phyloP scores from a whole-genome alignment of 2,888 invertebrate species.

The Cryptops parisi region DNA sequence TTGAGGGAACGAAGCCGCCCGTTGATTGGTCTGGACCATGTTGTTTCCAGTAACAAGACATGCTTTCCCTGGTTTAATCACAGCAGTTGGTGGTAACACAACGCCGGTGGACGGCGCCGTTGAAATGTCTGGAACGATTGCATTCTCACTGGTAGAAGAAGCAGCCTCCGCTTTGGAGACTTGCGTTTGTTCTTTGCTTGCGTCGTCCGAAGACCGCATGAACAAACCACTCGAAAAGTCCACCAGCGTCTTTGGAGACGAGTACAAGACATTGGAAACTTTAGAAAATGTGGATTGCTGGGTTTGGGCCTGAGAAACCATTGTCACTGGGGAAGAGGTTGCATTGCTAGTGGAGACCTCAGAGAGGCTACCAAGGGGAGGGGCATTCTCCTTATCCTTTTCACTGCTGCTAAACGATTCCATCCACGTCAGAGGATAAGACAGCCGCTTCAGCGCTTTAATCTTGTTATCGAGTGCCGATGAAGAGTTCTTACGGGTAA shows the following conservation, averaged over 20 bases:
- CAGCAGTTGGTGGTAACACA: not conserved
- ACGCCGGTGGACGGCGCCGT: not conserved
- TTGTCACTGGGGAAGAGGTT: slow-evolving; percentile 43
- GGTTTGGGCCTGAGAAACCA: not conserved
- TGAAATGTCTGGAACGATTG: too few relatives aligned
- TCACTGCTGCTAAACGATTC: slow-evolving; percentile 56
- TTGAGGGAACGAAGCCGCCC: not conserved
- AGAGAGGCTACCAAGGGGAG: slow-evolving; percentile 1
- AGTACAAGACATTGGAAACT: slow-evolving; percentile 39
- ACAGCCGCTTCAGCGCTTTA: slow-evolving; percentile 82
- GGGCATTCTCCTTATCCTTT: slow-evolving; percentile 23
- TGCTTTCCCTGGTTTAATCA: not conserved
- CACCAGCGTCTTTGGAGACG: slow-evolving; percentile 81
- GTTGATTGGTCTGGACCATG: not conserved
- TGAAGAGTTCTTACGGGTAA: slow-evolving; percentile 7
- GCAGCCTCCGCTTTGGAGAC: not conserved
- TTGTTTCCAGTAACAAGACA: not conserved
- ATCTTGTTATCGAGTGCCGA: slow-evolving; percentile 19
- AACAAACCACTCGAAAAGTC: slow-evolving; percentile 91
- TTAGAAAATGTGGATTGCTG: slow-evolving; percentile 14
- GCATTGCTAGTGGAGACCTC: slow-evolving; percentile 21
- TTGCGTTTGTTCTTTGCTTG: slow-evolving; percentile 23
- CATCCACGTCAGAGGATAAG: slow-evolving; percentile 83
- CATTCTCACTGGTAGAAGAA: not conserved
- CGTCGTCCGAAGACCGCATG: slow-evolving; percentile 81